Base-by-base conservation (phyloP, 1,140 invertebrate genomes). In the Dendroctonus valens region DNA sequence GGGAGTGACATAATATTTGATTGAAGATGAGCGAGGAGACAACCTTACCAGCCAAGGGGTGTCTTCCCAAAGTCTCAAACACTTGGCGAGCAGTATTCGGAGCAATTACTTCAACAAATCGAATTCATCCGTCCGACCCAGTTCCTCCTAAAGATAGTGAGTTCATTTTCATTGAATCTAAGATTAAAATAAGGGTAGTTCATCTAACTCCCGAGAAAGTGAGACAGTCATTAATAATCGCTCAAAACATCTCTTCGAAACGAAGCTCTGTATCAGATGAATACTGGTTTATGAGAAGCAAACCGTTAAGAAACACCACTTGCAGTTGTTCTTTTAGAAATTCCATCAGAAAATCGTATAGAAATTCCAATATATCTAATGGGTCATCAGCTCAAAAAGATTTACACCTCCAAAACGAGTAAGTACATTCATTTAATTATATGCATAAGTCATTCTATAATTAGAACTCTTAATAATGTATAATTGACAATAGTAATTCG, bases 251-350 rank as follows among this genome's bases (percentile, higher is more conserved):
- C 44, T 53, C 48, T 48, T 69, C 61, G 15, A 77, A 71, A 53
- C 53, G 74, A 40, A 72, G 69, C 68, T 76, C 75, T 0, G 54
- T 77, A 39, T 72, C 74, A 11, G 77, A 77, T 67, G 77, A 78
- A 59, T 78, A 78, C 60, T 78, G 77, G 77, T 78, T 78, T 65
- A 77, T 73, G n/a, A 71, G 73, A 72, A 77, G 72, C 59, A 73
- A 72, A 69, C 75, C 76, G 2, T 53, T 76, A 14, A 73, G 70
- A 66, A 67, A 68, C 44, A 70, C 69, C n/a, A 69, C 53, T 46
- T 78, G 77, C 68, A 77, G 70, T 59, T 78, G 77, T 69, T 77
- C 77, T 2, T 78, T 78, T 55, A 70, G 77, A 54, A 73, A 73
- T 69, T 78, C 77, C 7, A 63, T 76, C 44, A 67, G 77, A 52